These are phyloP conservation scores for Nycticorax nycticorax DNA, from an alignment of 2,113 vertebrate species.

Conservation along the genomic window DNA sequence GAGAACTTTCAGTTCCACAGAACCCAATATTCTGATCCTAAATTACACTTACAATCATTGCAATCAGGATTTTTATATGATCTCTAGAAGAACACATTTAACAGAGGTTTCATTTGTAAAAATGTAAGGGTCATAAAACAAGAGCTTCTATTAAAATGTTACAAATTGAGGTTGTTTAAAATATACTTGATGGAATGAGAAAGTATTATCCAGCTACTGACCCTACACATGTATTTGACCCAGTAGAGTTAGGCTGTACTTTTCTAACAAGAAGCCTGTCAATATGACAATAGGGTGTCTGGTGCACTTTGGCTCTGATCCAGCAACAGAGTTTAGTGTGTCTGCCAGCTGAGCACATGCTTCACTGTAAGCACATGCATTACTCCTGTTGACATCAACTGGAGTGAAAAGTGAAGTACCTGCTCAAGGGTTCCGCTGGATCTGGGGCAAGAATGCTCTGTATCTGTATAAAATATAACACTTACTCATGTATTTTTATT, in stretches of 20 bases:
- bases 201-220: background rate
- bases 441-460: background rate
- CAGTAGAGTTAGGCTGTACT: background rate
- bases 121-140: background rate
- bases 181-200: background rate
- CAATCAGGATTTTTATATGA: constrained; percentile 43
- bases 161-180: background rate
- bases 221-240: background rate
- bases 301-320: background rate
- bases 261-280: background rate
- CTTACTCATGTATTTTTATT: background rate
- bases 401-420: background rate
- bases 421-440: background rate
- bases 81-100: background rate
- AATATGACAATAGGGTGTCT: background rate
- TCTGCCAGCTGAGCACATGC: background rate
- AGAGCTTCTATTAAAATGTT: background rate
- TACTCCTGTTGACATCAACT: background rate
- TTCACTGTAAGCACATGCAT: background rate
- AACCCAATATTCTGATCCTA: background rate
- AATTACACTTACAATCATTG: background rate
- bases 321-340: background rate
- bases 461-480: background rate
- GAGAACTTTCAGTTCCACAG: background rate
- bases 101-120: background rate